These are phyloP conservation scores for Tricholauxania praeusta DNA, from an alignment of 2,888 invertebrate species.

Conservation along the genomic window DNA sequence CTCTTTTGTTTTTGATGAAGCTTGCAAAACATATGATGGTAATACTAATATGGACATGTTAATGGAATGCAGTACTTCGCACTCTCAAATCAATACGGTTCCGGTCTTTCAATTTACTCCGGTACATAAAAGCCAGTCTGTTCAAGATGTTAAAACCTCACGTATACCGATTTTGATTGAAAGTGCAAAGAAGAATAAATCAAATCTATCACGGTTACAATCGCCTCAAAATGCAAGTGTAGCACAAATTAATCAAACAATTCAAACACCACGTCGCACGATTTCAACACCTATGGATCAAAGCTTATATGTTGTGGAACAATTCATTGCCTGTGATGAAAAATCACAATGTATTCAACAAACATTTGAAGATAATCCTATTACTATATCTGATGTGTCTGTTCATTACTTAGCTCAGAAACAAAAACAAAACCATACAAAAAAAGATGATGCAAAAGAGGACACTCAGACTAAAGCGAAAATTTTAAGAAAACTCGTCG, in stretches of 20 bases:
- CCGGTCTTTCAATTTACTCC: too few relatives aligned
- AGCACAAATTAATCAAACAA: conserved; percentile 23
- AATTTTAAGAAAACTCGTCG: conserved; percentile 24
- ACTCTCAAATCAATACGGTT: too few relatives aligned
- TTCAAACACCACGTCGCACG: conserved; percentile 25
- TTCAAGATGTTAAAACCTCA: neutral
- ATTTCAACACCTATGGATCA: too few relatives aligned
- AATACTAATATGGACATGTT: too few relatives aligned
- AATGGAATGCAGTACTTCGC: too few relatives aligned
- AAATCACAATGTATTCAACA: neutral
- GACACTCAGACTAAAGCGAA: conserved; percentile 15
- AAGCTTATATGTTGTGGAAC: neutral
- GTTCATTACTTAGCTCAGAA: conserved; percentile 47
- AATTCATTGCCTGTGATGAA: neutral
- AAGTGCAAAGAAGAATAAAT: conserved; percentile 24
- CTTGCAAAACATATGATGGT: too few relatives aligned
- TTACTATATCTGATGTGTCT: conserved; percentile 58
- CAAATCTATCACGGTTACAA: neutral
- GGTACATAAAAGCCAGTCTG: too few relatives aligned
- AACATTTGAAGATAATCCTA: conserved; percentile 51
- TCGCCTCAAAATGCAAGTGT: neutral
- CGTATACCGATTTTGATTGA: conserved; percentile 27
- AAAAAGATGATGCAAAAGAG: neutral
- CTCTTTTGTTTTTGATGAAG: too few relatives aligned
- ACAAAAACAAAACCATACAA: neutral